These are phyloP conservation scores for Euwallacea fornicatus DNA, from an alignment of 1,140 invertebrate species.

Conservation along the genomic window DNA sequence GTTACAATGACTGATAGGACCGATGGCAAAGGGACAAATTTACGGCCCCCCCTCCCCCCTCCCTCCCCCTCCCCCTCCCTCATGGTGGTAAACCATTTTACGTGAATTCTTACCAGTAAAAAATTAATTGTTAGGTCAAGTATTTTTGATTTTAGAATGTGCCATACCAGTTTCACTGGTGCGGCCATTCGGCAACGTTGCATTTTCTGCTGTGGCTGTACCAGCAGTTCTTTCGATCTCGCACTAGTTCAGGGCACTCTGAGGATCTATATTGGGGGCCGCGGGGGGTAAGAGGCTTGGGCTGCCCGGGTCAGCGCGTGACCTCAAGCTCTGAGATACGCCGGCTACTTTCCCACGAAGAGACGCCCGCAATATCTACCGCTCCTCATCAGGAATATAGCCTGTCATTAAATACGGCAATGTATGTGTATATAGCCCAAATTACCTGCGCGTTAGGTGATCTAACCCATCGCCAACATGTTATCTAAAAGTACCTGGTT, in stretches of 20 bases:
- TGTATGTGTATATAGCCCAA: slow-evolving; percentile 44
- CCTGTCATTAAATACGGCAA: slow-evolving; percentile 56
- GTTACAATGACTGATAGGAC: too few relatives aligned
- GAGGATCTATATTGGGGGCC: slow-evolving; percentile 51
- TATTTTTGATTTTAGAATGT: too few relatives aligned
- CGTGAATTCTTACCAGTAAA: too few relatives aligned
- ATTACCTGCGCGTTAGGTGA: slow-evolving; percentile 18
- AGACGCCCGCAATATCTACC: slow-evolving; percentile 55
- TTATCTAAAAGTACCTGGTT: slow-evolving; percentile 3
- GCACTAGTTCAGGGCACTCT: slow-evolving; percentile 48
- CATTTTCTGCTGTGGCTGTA: slow-evolving; percentile 11
- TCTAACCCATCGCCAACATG: slow-evolving; percentile 21
- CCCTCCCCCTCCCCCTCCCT: too few relatives aligned
- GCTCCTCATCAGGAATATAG: slow-evolving; percentile 54
- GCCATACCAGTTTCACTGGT: background rate
- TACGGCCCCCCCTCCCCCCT: too few relatives aligned
- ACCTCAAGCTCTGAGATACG: slow-evolving; percentile 55
- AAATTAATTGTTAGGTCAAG: too few relatives aligned
- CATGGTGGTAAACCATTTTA: too few relatives aligned
- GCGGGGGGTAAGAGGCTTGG: slow-evolving; percentile 38
- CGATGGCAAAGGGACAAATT: too few relatives aligned
- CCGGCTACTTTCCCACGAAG: slow-evolving; percentile 55
- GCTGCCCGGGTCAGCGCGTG: slow-evolving; percentile 52
- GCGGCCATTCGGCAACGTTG: slow-evolving; percentile 7
- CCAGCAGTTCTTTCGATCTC: slow-evolving; percentile 30